A percentile compares a stretch with the other conserved stretches of the same genome.
phyloP scores from a whole-genome alignment of 2,113 vertebrate genomes.

The Copsychus sechellarum region DNA sequence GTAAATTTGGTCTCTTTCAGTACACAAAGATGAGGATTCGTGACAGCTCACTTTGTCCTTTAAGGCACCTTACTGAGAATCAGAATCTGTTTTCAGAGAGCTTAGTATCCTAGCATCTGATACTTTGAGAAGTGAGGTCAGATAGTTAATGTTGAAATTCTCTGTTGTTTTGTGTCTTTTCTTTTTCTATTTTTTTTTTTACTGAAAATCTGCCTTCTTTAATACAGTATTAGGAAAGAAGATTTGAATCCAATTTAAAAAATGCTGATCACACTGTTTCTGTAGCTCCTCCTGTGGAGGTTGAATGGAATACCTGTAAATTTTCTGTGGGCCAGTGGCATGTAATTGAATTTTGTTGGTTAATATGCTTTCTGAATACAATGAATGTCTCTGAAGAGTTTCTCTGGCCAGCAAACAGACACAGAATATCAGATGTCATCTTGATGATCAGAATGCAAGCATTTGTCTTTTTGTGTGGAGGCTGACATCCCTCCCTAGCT shows the following conservation, averaged over 20 bases:
- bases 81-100: background rate
- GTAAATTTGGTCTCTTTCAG: background rate
- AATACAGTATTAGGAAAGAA: background rate
- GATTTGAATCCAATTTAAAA: background rate
- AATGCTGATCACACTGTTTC: background rate
- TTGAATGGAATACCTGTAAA: background rate
- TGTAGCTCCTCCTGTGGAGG: background rate
- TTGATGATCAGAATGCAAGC: background rate
- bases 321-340: background rate
- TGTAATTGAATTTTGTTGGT: background rate
- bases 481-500: background rate
- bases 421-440: background rate
- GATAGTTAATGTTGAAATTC: background rate
- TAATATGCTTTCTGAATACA: background rate
- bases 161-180: background rate
- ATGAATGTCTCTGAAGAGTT: background rate
- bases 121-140: background rate
- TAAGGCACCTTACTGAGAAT: background rate
- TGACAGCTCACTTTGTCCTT: background rate
- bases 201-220: background rate
- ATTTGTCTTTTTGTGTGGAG: background rate
- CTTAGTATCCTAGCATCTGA: background rate
- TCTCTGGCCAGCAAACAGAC: background rate
- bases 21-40: background rate
- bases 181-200: background rate